Evolutionary conservation across 2,888 invertebrate species (phyloP).

Genomic region (Hirudinaria manillensis): DNA sequence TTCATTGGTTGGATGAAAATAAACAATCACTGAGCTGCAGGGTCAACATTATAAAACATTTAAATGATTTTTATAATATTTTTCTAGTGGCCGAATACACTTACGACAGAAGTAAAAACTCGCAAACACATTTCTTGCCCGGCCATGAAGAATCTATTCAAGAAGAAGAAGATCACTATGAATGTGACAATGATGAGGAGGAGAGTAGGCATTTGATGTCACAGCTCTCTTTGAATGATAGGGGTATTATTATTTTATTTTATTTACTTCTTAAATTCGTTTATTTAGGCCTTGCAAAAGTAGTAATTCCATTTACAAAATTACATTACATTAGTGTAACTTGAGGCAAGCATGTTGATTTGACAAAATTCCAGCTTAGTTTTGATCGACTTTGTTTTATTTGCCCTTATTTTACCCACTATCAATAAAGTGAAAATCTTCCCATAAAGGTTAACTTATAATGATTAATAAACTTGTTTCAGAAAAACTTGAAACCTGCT

Average conservation of each 20-base stretch:
- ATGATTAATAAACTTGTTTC: neutral
- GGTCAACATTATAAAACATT: neutral
- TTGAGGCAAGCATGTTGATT: no score
- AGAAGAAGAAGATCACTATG: conserved; percentile 9
- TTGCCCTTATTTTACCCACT: no score
- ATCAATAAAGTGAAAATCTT: no score
- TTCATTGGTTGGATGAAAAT: neutral
- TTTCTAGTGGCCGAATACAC: conserved; percentile 15
- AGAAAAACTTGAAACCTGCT: conserved; percentile 3
- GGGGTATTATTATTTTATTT: neutral
- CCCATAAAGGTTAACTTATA: no score
- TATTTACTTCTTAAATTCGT: neutral
- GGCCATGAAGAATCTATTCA: conserved; percentile 9
- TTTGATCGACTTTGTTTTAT: no score
- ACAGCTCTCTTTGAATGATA: conserved; percentile 2
- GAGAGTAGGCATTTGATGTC: conserved; percentile 1
- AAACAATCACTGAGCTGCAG: neutral
- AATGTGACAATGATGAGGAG: conserved; percentile 5
- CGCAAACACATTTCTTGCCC: neutral
- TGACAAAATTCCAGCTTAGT: no score
- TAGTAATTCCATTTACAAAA: neutral
- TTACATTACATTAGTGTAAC: no score
- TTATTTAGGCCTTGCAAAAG: neutral
- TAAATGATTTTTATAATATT: neutral
- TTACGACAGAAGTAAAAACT: conserved; percentile 13